Evolutionary conservation across 35 echinoderm and acorn worm genomes (phyloP).

Genomic region (Apostichopus parvimensis): DNA sequence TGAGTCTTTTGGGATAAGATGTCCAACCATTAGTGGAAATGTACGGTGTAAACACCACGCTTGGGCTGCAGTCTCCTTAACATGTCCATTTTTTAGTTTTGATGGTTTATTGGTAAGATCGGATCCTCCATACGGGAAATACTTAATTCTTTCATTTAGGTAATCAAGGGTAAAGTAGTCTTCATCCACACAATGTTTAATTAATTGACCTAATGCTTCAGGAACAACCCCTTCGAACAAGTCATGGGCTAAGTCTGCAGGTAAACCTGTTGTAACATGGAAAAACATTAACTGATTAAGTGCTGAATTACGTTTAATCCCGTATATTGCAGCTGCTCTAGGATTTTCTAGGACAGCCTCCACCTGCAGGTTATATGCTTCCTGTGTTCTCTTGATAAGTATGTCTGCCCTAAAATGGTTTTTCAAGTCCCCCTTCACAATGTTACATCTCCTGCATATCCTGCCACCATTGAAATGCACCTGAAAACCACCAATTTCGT

Average conservation of each 20-base stretch:
- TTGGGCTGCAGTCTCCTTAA: conserved; percentile 48
- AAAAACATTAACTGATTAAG: conserved; percentile 56
- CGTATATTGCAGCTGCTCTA: conserved; percentile 1
- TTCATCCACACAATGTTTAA: conserved; percentile 35
- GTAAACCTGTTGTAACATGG: conserved; percentile 45
- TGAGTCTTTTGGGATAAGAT: conserved; percentile 17
- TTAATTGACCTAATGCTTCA: conserved; percentile 36
- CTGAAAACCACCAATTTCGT: conserved; percentile 56
- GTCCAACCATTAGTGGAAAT: conserved; percentile 57
- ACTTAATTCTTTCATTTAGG: conserved; percentile 39
- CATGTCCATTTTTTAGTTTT: neutral
- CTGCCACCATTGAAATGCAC: conserved; percentile 42
- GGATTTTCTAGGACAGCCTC: conserved; percentile 31
- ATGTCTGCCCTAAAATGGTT: neutral
- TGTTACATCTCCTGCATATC: conserved; percentile 44
- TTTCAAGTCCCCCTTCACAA: conserved; percentile 37
- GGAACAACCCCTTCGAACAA: conserved; percentile 62
- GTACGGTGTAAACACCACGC: conserved; percentile 25
- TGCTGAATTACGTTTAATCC: conserved; percentile 14
- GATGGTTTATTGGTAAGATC: conserved; percentile 52
- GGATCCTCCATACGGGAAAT: conserved; percentile 41
- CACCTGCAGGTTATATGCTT: conserved; percentile 50
- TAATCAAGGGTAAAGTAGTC: conserved; percentile 26
- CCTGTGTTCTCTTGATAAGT: neutral
- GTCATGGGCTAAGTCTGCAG: conserved; percentile 57